phyloP scores from a whole-genome alignment of 2,888 invertebrate genomes.

The Caenorhabditis drosophilae region DNA sequence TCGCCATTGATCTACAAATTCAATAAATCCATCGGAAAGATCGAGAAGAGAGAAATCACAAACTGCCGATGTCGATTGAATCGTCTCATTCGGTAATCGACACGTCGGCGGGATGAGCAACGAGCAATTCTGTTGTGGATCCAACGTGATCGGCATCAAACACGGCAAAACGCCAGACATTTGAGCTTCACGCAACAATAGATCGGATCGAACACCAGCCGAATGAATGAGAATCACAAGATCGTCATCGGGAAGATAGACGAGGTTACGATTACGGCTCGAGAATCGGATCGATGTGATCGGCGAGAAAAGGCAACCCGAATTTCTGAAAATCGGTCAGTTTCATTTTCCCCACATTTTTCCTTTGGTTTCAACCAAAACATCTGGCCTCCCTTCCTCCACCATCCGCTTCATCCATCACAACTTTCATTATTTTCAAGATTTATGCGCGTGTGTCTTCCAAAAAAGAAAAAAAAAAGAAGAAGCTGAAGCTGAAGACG shows the following conservation, averaged over 20 bases:
- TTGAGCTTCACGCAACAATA: conserved; percentile 45
- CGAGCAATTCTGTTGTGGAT: conserved; percentile 14
- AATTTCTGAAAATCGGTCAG: conserved; percentile 12
- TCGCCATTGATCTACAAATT: conserved; percentile 46
- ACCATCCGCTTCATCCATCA: too few relatives aligned
- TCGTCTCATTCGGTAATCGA: conserved; percentile 33
- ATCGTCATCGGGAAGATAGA: conserved; percentile 21
- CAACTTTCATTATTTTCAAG: too few relatives aligned
- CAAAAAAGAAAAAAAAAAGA: too few relatives aligned
- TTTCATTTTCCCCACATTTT: too few relatives aligned
- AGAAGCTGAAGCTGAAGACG: too few relatives aligned
- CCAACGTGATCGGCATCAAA: conserved; percentile 17
- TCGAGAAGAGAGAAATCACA: too few relatives aligned
- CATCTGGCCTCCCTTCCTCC: too few relatives aligned
- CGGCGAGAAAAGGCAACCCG: conserved; percentile 33
- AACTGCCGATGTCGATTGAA: too few relatives aligned
- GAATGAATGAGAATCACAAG: conserved; percentile 40
- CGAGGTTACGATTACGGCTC: conserved; percentile 36
- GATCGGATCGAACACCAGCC: conserved; percentile 35
- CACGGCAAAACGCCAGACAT: conserved; percentile 46
- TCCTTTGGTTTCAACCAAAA: too few relatives aligned
- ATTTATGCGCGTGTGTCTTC: too few relatives aligned
- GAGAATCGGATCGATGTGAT: conserved; percentile 38
- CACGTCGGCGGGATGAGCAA: conserved; percentile 29
- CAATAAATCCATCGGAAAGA: too few relatives aligned